Percentiles rank a stretch among this genome's conserved stretches.
phyloP scores from a whole-genome alignment of 1,140 invertebrate species.

The Ceratoteleas bidentatus region DNA sequence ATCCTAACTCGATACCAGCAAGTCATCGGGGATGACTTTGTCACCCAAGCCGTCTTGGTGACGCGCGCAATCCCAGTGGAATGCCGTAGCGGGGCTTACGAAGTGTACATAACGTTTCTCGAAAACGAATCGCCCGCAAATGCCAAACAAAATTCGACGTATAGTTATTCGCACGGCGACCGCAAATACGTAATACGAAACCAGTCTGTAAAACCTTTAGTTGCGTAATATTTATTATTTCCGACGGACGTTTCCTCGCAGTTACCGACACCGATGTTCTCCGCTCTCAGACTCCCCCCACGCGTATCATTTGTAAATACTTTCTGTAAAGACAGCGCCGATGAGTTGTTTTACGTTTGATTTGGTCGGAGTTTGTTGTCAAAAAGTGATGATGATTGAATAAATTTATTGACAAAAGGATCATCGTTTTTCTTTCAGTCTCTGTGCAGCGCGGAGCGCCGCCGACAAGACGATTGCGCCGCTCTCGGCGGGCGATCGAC shows the following conservation, averaged over 20 bases:
- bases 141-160: constrained; percentile 71
- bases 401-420: constrained; percentile 59
- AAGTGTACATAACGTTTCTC: constrained; percentile 77
- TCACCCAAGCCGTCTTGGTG: constrained; percentile 17
- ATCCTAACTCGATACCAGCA: too few species aligned
- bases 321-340: constrained; percentile 23
- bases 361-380: constrained; percentile 52
- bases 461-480: not conserved
- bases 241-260: constrained; percentile 14
- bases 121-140: constrained; percentile 72
- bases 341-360: constrained; percentile 43
- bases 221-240: constrained; percentile 77
- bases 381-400: constrained; percentile 49
- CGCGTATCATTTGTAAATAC: constrained; percentile 41
- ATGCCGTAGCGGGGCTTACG: constrained; percentile 70
- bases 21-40: constrained; percentile 42
- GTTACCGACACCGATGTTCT: not conserved
- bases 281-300: not conserved
- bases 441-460: constrained; percentile 19
- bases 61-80: constrained; percentile 38
- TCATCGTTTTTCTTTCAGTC: constrained; percentile 53
- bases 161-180: constrained; percentile 65
- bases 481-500: not conserved
- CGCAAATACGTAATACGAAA: constrained; percentile 67
- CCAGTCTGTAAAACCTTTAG: constrained; percentile 72